Base-by-base conservation (phyloP, 92 coral and sea anemone species). In the Porites evermanni region DNA sequence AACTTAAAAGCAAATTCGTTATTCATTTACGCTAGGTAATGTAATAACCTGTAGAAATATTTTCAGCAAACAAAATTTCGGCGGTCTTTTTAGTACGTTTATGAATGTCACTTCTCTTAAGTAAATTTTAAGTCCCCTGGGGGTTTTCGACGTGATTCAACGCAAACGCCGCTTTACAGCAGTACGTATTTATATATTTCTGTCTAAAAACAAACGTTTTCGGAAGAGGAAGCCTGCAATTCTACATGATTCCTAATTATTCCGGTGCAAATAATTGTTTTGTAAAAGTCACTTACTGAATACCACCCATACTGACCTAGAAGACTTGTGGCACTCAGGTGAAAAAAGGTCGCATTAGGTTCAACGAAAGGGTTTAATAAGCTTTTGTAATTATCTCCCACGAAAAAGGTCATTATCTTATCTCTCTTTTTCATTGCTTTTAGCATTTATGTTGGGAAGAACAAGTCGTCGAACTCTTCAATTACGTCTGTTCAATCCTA, bases 301-400 rank as follows among this genome's bases (percentile, higher is more conserved):
- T n/a, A 74, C 53, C 52, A 74, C 67, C n/a, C 51, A 64, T 38
- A 78, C 50, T 38, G 70, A 78, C 26, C 71, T 61, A n/a, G 59
- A 26, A 64, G 12, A 20, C 82, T 64, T 64, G 44, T 78, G 17
- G 72, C 82, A 19, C 82, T 13, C 21, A 21, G 7, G 10, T 16
- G 82, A 38, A 63, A 29, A 61, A 77, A 61, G 24, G 12, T 9
- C 54, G 29, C 38, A 38, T 6, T 2, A 64, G 17, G 63, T 32
- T 38, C 38, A 38, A 78, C 70, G 1, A 13, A 75, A 75, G 38
- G 12, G 52, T 75, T 56, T 58, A 54, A 54, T 54, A 56, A 13
- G 10, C 21, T 20, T 75, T 75, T 53, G 10, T 75, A 23, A 56
- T 56, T 6, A 56, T 53, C 56, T 74, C 65, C 3, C 47, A 38